phyloP scores from a whole-genome alignment of 92 coral and sea anemone genomes.

The Anthopleura xanthogrammica region DNA sequence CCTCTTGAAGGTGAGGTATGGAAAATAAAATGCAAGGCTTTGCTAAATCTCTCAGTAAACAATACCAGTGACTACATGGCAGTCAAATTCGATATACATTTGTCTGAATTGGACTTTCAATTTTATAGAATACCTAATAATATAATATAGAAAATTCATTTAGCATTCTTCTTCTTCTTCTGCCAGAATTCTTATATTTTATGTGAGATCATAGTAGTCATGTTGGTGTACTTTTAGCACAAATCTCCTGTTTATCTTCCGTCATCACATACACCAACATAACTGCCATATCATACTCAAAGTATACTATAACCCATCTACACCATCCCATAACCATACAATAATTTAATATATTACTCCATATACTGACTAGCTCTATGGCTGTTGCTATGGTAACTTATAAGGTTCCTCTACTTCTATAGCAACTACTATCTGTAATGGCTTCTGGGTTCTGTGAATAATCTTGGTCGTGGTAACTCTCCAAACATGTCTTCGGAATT shows the following conservation, averaged over 20 bases:
- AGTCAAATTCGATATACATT: background rate
- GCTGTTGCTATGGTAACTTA: background rate
- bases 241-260: too few relatives aligned
- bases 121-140: background rate
- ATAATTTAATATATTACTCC: constrained; percentile 3
- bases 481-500: constrained; percentile 84
- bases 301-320: background rate
- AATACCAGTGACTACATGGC: background rate
- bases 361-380: background rate
- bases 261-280: background rate
- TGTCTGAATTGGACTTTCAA: background rate
- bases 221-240: too few relatives aligned
- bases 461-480: constrained; percentile 89
- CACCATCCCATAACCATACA: background rate
- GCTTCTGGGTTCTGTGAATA: constrained; percentile 42
- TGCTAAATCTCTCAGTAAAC: background rate
- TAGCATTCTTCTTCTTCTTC: too few relatives aligned
- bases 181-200: too few relatives aligned
- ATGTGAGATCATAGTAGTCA: too few relatives aligned
- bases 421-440: constrained; percentile 14
- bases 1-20: too few relatives aligned
- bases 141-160: background rate
- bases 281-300: background rate
- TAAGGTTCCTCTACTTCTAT: background rate
- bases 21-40: background rate